Conservation (phyloP, 2,888 invertebrate species). For the Gnatocerus cornutus region DNA sequence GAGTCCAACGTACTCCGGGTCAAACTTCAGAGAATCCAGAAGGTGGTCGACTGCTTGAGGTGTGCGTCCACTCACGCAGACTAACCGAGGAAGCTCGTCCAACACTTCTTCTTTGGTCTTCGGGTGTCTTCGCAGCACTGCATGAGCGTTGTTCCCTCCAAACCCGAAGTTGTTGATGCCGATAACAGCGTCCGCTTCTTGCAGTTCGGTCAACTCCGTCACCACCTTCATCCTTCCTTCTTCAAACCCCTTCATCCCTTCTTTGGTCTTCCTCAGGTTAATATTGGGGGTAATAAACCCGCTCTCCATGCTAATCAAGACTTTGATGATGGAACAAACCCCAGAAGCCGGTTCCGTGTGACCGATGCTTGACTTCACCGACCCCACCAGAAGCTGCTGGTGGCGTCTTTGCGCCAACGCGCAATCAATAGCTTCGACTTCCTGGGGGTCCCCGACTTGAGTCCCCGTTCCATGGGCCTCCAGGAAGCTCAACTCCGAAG, state of each 20-base stretch:
- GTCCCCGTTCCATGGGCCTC: constrained; percentile 93
- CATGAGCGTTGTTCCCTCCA: constrained; percentile 75
- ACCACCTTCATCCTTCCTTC: constrained; percentile 68
- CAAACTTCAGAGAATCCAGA: constrained; percentile 74
- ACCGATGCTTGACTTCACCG: constrained; percentile 95
- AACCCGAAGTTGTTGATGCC: constrained; percentile 84
- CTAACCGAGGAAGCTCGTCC: constrained; percentile 67
- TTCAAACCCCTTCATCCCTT: constrained; percentile 55
- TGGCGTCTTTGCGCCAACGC: constrained; percentile 84
- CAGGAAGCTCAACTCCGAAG: constrained; percentile 81
- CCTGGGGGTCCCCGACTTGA: constrained; percentile 92
- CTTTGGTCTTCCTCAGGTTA: constrained; percentile 71
- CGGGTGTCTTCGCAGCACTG: constrained; percentile 63
- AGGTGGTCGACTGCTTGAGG: constrained; percentile 78
- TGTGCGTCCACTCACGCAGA: constrained; percentile 62
- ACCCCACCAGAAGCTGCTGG: constrained; percentile 84
- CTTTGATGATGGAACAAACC: constrained; percentile 82
- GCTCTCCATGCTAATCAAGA: constrained; percentile 68
- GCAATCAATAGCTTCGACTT: constrained; percentile 86
- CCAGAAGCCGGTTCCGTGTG: constrained; percentile 93
- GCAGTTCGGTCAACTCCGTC: constrained; percentile 70
- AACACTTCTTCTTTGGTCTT: too few relatives aligned
- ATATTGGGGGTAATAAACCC: constrained; percentile 74
- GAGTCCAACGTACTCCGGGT: constrained; percentile 52
- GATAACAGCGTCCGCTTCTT: constrained; percentile 67